Evolutionary conservation across 2,888 invertebrate genomes (phyloP), one percentile per base, ranked within the genome.

Genomic region (Eupithecia exiguata): DNA sequence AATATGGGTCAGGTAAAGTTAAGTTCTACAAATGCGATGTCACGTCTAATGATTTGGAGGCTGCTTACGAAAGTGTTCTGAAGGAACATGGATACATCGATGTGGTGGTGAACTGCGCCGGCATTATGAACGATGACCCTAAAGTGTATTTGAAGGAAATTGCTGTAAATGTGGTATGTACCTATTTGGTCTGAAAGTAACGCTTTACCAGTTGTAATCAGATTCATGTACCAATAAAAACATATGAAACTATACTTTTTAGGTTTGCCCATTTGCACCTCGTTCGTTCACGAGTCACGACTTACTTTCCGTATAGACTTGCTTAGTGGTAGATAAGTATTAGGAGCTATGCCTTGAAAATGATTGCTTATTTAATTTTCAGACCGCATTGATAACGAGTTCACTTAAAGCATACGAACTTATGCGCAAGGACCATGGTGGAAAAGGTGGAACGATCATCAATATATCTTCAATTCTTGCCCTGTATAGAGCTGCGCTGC

Each of bases 381-480:
- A 93, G 93, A 87, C 90, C 16, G 91, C 91, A 0, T 72, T 92
- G 12, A 87, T 93, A 62, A 89, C 84, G 10, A 90, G 89, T 71
- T 90, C 93, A 0, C 80, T 93, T 7, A 92, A 87, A 82, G 92
- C 93, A 0, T 89, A 87, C 62, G 85, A 91, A 5, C 71, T 89
- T 53, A 94, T 94, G 93, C 87, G 92, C 0, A 87, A 87, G 76
- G 92, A 92, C 68, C 84, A 84, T 16, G 88, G 88, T 0, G 93
- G 93, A 0, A 86, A 75, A 72, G 93, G 93, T 0, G 94, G 93
- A 0, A 89, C 92, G 0, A 88, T 94, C 30, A 84, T 93, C 30
- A 94, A 94, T 71, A 89, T 93, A 61, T 90, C 93, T 0, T 93
- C 93, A 0, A 87, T 91, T 40, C 88, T 89, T 0, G 93, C 86